Evolutionary conservation across 2,113 vertebrate species (phyloP).

Genomic region (Nymphicus hollandicus): DNA sequence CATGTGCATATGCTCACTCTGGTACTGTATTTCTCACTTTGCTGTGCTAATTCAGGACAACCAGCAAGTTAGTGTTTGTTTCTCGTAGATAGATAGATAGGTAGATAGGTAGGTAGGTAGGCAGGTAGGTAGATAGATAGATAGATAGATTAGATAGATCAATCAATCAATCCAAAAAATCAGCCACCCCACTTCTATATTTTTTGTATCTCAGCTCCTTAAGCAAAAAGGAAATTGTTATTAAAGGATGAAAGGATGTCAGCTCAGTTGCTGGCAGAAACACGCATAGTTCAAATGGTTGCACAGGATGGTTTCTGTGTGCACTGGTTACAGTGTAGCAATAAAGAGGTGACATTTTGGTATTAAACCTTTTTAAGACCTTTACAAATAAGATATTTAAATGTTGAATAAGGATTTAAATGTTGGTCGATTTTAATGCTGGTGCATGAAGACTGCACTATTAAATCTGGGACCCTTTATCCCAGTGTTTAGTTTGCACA

Average conservation of each 20-base stretch:
- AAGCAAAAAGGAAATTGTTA: neutral
- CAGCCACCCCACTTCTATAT: neutral
- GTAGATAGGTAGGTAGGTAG: neutral
- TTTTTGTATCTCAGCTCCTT: neutral
- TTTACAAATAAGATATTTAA: neutral
- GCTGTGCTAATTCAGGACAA: neutral
- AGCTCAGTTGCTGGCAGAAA: neutral
- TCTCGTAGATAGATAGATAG: neutral
- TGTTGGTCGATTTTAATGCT: neutral
- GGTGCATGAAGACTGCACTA: neutral
- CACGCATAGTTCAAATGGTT: neutral
- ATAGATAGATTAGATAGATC: neutral
- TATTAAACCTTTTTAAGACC: neutral
- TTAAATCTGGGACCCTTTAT: neutral
- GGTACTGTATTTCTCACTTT: neutral
- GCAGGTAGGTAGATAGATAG: neutral
- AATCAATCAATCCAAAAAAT: neutral
- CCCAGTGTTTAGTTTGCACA: neutral
- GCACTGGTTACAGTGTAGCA: neutral
- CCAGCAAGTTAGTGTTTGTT: neutral
- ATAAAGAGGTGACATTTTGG: neutral
- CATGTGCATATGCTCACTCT: neutral
- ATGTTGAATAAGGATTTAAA: neutral
- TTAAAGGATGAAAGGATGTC: neutral
- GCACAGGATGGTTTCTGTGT: neutral